These are phyloP conservation scores for Onychostruthus taczanowskii DNA, from an alignment of 2,113 vertebrate genomes.

Conservation along the genomic window DNA sequence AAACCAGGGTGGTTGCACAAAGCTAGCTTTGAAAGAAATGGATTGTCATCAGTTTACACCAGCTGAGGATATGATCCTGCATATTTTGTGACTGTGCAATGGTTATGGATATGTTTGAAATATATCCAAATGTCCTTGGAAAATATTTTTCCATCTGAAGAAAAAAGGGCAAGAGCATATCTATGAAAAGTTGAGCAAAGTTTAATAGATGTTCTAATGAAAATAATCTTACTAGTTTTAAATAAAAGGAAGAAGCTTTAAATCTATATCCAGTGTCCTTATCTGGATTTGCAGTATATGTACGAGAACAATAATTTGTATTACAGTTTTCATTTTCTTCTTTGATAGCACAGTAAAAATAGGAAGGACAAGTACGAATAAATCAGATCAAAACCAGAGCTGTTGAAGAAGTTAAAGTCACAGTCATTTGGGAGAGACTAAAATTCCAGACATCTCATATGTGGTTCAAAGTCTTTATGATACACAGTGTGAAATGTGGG, in stretches of 20 bases:
- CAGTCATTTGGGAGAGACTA: not conserved
- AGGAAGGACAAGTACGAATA: not conserved
- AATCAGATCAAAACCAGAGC: not conserved
- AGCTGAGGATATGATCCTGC: not conserved
- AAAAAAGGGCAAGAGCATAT: not conserved
- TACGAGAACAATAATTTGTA: not conserved
- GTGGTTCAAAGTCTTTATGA: not conserved
- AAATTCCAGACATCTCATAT: not conserved
- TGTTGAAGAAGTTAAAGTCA: not conserved
- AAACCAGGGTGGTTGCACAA: conserved; percentile 1
- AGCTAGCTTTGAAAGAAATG: conserved; percentile 34
- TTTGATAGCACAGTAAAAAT: not conserved
- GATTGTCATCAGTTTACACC: conserved; percentile 27
- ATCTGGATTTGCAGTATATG: not conserved
- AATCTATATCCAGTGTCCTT: not conserved
- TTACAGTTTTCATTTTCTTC: not conserved
- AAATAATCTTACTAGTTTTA: not conserved
- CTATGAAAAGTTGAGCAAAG: not conserved
- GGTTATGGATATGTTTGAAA: not conserved
- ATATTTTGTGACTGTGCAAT: not conserved
- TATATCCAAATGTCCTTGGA: not conserved
- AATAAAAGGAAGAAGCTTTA: not conserved
- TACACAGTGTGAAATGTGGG: not conserved
- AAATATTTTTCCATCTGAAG: not conserved
- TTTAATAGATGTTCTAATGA: not conserved